Percentiles rank a stretch among this genome's conserved stretches.
Evolutionary conservation across 2,888 invertebrate genomes (phyloP).

Genomic region (Xanthorhoe designata): DNA sequence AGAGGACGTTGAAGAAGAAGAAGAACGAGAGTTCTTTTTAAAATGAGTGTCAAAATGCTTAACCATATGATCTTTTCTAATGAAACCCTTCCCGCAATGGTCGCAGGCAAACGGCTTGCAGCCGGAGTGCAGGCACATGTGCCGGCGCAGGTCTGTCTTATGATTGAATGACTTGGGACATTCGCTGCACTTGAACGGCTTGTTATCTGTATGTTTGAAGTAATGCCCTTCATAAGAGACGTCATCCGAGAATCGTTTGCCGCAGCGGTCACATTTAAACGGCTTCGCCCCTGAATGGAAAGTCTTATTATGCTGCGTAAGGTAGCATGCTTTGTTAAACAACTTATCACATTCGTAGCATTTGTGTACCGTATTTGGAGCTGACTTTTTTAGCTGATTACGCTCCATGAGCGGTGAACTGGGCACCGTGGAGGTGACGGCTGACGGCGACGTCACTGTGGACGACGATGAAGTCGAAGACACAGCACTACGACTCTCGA

Average conservation of each 20-base stretch:
- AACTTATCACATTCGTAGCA: constrained; percentile 93
- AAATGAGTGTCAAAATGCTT: constrained; percentile 94
- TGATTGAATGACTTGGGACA: constrained; percentile 96
- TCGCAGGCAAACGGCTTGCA: constrained; percentile 93
- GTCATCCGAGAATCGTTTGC: constrained; percentile 92
- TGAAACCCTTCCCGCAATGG: constrained; percentile 94
- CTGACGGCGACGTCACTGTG: constrained; percentile 59
- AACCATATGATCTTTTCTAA: constrained; percentile 95
- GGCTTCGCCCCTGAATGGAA: constrained; percentile 95
- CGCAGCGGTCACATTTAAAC: constrained; percentile 93
- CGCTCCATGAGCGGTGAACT: constrained; percentile 76
- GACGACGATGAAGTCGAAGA: constrained; percentile 75
- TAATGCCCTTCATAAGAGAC: constrained; percentile 90
- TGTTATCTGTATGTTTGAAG: constrained; percentile 91
- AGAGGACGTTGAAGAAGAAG: constrained; percentile 61
- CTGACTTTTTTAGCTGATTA: constrained; percentile 70
- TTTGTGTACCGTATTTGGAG: constrained; percentile 82
- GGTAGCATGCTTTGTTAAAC: constrained; percentile 94
- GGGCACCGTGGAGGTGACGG: constrained; percentile 73
- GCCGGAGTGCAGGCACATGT: constrained; percentile 95
- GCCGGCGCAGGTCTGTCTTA: constrained; percentile 94
- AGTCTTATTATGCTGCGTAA: constrained; percentile 96
- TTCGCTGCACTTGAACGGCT: constrained; percentile 93
- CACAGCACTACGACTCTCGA: constrained; percentile 66
- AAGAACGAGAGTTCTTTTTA: constrained; percentile 82